phyloP scores from a whole-genome alignment of 2,888 invertebrate species.

The Campoplex nolae region DNA sequence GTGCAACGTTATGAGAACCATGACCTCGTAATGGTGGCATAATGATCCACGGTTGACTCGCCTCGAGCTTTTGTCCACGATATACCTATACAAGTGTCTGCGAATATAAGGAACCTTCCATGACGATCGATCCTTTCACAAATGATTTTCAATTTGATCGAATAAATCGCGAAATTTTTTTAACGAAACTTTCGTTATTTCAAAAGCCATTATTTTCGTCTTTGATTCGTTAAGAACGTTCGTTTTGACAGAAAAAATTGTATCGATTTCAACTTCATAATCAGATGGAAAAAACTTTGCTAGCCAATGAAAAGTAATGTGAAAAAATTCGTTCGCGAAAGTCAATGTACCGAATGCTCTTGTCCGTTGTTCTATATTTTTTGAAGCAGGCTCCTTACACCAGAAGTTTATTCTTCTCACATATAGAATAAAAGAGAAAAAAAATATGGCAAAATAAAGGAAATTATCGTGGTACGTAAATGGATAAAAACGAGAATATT shows the following conservation, averaged over 20 bases:
- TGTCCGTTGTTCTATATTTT: neutral
- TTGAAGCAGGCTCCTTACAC: neutral
- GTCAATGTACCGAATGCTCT: neutral
- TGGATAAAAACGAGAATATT: constrained; percentile 19
- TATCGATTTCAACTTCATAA: no score
- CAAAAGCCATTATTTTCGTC: no score
- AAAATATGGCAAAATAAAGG: neutral
- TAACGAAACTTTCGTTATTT: no score
- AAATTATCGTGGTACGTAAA: constrained; percentile 22
- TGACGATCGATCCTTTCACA: neutral
- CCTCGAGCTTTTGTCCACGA: constrained; percentile 23
- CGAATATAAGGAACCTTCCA: constrained; percentile 5
- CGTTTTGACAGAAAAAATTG: no score
- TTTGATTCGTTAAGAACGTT: no score
- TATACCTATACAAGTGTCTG: neutral
- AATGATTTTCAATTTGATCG: neutral
- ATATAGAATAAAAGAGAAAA: neutral
- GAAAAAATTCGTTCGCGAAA: neutral
- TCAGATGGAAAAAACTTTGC: no score
- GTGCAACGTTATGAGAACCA: constrained; percentile 60
- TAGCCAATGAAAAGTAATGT: neutral
- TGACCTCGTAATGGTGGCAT: constrained; percentile 61
- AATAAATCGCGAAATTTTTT: no score
- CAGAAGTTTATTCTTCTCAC: neutral
- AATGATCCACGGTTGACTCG: constrained; percentile 56